Evolutionary conservation across 2,888 invertebrate genomes (phyloP).

Genomic region (Perizoma affinitatum): DNA sequence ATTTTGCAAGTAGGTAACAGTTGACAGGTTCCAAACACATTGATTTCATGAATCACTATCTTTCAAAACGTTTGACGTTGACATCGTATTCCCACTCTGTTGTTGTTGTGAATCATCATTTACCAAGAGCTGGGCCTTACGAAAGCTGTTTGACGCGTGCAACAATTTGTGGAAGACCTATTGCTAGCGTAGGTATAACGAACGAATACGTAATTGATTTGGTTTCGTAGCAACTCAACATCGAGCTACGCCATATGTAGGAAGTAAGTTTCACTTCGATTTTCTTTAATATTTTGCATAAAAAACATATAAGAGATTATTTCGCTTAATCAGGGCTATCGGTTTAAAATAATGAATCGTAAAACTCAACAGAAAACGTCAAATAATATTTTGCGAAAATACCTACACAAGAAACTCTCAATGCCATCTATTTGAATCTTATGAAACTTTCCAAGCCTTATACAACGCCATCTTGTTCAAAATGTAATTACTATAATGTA

Average conservation of each 20-base stretch:
- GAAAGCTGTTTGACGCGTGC: too few species aligned
- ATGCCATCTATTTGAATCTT: conserved; percentile 9
- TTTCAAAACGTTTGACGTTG: conserved; percentile 37
- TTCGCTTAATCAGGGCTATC: neutral
- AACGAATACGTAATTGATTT: too few species aligned
- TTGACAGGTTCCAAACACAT: neutral
- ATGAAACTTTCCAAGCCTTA: neutral
- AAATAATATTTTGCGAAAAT: too few species aligned
- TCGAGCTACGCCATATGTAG: too few species aligned
- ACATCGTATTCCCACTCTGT: conserved; percentile 16
- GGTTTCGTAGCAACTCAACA: too few species aligned
- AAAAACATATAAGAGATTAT: neutral
- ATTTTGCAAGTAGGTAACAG: too few species aligned
- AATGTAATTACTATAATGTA: neutral
- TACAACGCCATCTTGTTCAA: conserved; percentile 16
- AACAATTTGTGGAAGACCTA: too few species aligned
- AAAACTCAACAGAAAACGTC: too few species aligned
- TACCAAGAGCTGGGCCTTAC: neutral
- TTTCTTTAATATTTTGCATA: too few species aligned
- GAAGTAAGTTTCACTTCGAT: too few species aligned
- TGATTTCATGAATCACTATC: conserved; percentile 44
- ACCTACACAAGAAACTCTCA: neutral
- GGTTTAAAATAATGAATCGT: neutral
- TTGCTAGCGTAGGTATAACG: too few species aligned
- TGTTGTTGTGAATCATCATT: conserved; percentile 41